phyloP scores from a whole-genome alignment of 2,888 invertebrate genomes.

The Hirtodrosophila confusa region DNA sequence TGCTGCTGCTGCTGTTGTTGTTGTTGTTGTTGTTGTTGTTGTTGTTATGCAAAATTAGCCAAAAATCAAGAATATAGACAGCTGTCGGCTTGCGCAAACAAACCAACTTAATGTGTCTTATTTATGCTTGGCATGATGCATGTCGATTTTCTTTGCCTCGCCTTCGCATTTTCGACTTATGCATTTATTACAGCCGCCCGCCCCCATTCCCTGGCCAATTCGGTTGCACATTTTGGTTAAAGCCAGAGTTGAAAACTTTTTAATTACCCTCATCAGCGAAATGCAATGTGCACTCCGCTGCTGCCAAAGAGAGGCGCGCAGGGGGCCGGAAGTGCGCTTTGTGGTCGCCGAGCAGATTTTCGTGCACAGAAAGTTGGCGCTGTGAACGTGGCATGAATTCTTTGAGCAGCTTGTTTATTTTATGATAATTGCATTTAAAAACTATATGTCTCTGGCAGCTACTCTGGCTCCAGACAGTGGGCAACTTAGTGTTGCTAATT shows the following conservation, averaged over 20 bases:
- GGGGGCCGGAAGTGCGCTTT: constrained; percentile 14
- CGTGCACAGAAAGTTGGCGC: constrained; percentile 23
- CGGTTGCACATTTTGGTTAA: constrained; percentile 51
- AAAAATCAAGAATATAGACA: constrained; percentile 38
- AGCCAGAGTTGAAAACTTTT: constrained; percentile 62
- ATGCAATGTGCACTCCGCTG: constrained; percentile 51
- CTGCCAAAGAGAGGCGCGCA: constrained; percentile 11
- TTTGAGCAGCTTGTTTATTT: constrained; percentile 41
- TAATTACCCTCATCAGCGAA: constrained; percentile 79
- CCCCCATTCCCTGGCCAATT: constrained; percentile 18
- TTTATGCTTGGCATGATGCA: constrained; percentile 68
- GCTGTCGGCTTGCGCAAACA: constrained; percentile 39
- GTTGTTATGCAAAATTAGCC: constrained; percentile 54
- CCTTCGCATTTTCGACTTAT: constrained; percentile 30
- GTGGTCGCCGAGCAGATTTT: constrained; percentile 35
- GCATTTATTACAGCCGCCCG: constrained; percentile 43
- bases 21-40: too few species aligned
- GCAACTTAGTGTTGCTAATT: constrained; percentile 46
- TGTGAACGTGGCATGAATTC: constrained; percentile 22
- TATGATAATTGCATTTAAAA: constrained; percentile 61
- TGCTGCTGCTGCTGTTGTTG: too few species aligned
- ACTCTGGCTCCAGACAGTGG: not conserved
- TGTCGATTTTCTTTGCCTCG: constrained; percentile 47
- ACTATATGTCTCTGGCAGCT: constrained; percentile 3
- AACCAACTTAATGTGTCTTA: constrained; percentile 58